phyloP scores from a whole-genome alignment of 2,888 invertebrate species.

The Blera fallax region DNA sequence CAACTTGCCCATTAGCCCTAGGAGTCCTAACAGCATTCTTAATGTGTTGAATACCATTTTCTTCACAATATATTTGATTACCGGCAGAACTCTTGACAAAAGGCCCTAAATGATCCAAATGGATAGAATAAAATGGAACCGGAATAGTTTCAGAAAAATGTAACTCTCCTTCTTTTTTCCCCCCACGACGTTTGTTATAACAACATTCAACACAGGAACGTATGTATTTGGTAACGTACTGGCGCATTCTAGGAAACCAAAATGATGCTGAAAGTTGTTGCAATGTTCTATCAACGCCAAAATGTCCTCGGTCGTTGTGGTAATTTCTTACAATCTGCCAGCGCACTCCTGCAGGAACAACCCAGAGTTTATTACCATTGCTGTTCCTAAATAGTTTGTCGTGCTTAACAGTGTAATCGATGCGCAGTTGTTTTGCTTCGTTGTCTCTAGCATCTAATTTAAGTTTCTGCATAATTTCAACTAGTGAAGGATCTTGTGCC shows the following conservation, averaged over 20 bases:
- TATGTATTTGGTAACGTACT: conserved; percentile 54
- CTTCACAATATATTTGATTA: conserved; percentile 2
- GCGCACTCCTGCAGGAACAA: conserved; percentile 20
- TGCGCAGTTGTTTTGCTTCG: conserved; percentile 26
- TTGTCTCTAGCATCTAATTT: conserved; percentile 1
- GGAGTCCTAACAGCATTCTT: not conserved
- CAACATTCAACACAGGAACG: not conserved
- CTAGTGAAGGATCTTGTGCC: too few species aligned
- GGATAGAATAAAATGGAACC: not conserved
- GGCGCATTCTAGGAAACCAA: conserved; percentile 53
- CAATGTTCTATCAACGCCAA: conserved; percentile 18
- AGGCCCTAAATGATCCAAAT: conserved; percentile 6
- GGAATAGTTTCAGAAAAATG: conserved; percentile 1
- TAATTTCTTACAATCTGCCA: conserved; percentile 24
- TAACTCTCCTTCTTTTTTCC: conserved; percentile 5
- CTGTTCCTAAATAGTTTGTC: too few species aligned
- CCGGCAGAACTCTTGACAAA: not conserved
- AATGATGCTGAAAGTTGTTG: not conserved
- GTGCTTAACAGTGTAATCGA: conserved; percentile 13
- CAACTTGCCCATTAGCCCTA: not conserved
- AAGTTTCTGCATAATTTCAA: too few species aligned
- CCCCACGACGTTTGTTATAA: not conserved
- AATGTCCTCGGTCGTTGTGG: conserved; percentile 14
- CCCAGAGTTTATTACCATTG: too few species aligned
- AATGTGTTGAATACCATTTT: not conserved